Base-by-base conservation (phyloP, 2,888 invertebrate species). In the Orchesella flavescens region DNA sequence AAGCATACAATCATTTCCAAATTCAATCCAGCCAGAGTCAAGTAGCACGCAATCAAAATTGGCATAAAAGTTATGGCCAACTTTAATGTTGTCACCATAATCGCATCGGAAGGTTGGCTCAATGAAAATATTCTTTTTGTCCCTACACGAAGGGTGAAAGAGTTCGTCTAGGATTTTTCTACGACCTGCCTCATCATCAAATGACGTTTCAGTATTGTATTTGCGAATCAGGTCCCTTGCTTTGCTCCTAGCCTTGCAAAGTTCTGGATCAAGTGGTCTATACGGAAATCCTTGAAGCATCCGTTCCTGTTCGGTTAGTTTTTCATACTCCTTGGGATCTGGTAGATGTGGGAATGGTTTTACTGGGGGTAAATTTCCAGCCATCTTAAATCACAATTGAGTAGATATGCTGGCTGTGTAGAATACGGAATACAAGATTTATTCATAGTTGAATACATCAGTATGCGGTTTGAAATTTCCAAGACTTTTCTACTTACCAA, bases 81-180 rank as follows among this genome's bases (percentile, higher is more conserved):
- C 72, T 0, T 44, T 85, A 10, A 87, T 69, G 65, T 87, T 86
- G 59, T 66, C 83, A 0, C 88, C 88, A 63, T 87, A 87, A 49
- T 87, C 87, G 46, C 55, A 71, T 15, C 84, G 73, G 68, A 87
- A 87, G 4, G 76, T 81, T 0, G 87, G 84, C 63, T 87, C 87
- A 13, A 84, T 73, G 24, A 44, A 77, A 5, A 85, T 78, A 19
- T 73, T 76, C 19, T 76, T 83, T 15, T 74, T 65, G 13, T 78
- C 74, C 34, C 59, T 72, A 23, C 81, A 85, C 13, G 61, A 46
- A 9, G 82, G 76, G 57, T 85, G 74, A 9, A 86, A 72, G 5
- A 85, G 43, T 17, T 86, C 66, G n/a, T 79, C 74, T 53, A 84
- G 23, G 21, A 85, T 72, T 10, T 59, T 68, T 4, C 46, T 10